Conservation (phyloP, 2,888 invertebrate genomes). For the Periphyllus acericola region DNA sequence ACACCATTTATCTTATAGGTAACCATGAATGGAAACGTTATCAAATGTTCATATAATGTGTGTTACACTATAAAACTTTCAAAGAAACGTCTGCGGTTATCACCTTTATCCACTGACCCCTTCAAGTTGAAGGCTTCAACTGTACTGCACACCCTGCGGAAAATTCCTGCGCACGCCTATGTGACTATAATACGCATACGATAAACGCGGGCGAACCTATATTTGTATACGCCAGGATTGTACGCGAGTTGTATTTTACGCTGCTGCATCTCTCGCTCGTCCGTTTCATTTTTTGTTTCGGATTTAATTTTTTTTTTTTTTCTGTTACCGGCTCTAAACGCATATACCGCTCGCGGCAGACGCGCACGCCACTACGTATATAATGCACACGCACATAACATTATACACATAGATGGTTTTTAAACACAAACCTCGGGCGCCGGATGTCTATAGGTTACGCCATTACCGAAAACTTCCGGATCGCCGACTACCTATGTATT, state of each 20-base stretch:
- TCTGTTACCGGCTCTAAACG: conserved; percentile 4
- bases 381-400: neutral
- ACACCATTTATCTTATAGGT: no score
- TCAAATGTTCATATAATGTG: no score
- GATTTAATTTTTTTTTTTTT: neutral
- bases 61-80: no score
- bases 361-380: neutral
- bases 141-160: no score
- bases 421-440: conserved; percentile 43
- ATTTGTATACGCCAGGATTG: neutral
- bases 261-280: neutral
- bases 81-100: no score
- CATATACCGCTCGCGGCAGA: neutral
- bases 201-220: no score
- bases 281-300: neutral
- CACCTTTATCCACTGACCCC: no score
- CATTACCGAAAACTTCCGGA: conserved; percentile 48
- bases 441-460: conserved; percentile 49
- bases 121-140: no score
- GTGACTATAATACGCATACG: neutral
- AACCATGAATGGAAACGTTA: no score
- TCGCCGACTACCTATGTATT: no score
- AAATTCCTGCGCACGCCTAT: no score
- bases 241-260: neutral
- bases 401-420: neutral